Base-by-base conservation (phyloP, 2,888 invertebrate species). In the Brachylomia viminalis region DNA sequence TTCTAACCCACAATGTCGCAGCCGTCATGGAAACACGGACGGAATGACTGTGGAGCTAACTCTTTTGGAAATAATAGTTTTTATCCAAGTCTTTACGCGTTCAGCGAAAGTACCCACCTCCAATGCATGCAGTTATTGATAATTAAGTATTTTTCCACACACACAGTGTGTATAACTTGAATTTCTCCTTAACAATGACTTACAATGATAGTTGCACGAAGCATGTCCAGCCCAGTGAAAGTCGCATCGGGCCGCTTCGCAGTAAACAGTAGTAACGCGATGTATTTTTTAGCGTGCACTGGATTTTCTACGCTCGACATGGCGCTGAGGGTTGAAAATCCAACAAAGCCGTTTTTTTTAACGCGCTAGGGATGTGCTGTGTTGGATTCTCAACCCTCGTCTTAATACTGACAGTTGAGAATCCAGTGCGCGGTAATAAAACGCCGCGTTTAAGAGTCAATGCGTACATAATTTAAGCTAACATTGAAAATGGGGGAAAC, bases 131-230 rank as follows among this genome's bases (percentile, higher is more conserved):
- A 64, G 33, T 66, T 49, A 49, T 65, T 67, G 47, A 72, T 54
- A 58, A 65, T 69, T 15, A 38, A 20, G 47, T 72, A 56, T 58
- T 77, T 75, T 77, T 74, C 64, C 67, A 71, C 72, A 58, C 64
- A 67, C 20, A 59, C 15, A 10, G 13, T 64, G 47, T 83, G 61
- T 68, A 33, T 69, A 23, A n/a, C 52, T 71, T 38, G 42, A 80
- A 84, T 83, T 83, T 81, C 83, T 84, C 77, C 58, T 56, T 59
- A 72, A 84, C 81, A 84, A 77, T 77, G 59, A 69, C 30, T 38
- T n/a, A 45, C 61, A 71, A 58, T 77, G 78, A 38, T 70, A 10
- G 70, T 33, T 69, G 79, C 45, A 38, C 62, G 69, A 67, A 56
- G 80, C 65, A 77, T 72, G 70, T 77, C 54, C 73, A 80, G 5